These are phyloP conservation scores for Pyralis farinalis DNA, from an alignment of 2,888 invertebrate species.

Conservation along the genomic window DNA sequence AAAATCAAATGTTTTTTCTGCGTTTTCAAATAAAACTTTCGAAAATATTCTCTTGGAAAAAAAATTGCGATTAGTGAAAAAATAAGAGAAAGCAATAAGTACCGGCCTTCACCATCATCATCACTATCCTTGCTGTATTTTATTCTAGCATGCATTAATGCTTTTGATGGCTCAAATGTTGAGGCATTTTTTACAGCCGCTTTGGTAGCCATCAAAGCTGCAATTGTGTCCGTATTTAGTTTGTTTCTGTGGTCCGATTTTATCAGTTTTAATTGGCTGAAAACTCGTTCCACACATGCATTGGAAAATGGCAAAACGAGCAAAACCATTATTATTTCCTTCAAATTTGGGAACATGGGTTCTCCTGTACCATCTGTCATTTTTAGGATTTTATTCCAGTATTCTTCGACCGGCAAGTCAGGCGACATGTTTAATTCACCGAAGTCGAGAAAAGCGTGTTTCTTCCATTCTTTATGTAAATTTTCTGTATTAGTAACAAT, in stretches of 20 bases:
- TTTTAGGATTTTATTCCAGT: slow-evolving; percentile 16
- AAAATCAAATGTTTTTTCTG: too few relatives aligned
- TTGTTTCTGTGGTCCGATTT: slow-evolving; percentile 18
- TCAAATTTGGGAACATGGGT: slow-evolving; percentile 15
- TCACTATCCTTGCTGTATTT: too few relatives aligned
- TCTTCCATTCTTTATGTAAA: slow-evolving; percentile 15
- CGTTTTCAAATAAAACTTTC: too few relatives aligned
- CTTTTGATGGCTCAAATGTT: too few relatives aligned
- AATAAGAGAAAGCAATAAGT: too few relatives aligned
- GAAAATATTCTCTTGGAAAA: too few relatives aligned
- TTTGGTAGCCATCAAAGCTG: too few relatives aligned
- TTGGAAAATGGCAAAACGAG: slow-evolving; percentile 22
- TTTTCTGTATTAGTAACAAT: slow-evolving; percentile 6
- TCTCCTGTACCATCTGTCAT: slow-evolving; percentile 11
- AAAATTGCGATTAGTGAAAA: too few relatives aligned
- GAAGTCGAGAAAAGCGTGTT: slow-evolving; percentile 14
- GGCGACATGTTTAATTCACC: slow-evolving; percentile 11
- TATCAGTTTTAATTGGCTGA: slow-evolving; percentile 22
- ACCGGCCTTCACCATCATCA: too few relatives aligned
- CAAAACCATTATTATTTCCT: slow-evolving; percentile 15
- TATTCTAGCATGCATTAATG: too few relatives aligned
- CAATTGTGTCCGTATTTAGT: too few relatives aligned
- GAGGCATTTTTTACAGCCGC: too few relatives aligned
- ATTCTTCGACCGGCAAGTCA: slow-evolving; percentile 11
- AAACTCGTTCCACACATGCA: slow-evolving; percentile 22